Evolutionary conservation across 2,888 invertebrate species (phyloP).

Genomic region (Ennomos quercinarius): DNA sequence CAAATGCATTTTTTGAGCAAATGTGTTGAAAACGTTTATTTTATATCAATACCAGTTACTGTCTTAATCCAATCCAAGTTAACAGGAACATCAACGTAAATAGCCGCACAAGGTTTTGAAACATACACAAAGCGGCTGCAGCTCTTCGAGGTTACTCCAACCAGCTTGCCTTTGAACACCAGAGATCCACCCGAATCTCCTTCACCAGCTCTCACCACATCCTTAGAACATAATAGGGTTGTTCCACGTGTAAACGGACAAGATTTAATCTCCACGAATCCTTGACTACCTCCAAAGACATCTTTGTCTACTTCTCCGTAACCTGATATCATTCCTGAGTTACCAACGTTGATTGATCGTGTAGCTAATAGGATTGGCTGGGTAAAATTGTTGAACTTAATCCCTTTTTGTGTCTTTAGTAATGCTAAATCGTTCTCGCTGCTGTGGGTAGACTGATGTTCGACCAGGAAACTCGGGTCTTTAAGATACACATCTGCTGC

Average conservation of each 20-base stretch:
- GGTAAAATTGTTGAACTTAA: constrained; percentile 33
- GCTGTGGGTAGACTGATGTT: neutral
- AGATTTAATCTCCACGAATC: constrained; percentile 28
- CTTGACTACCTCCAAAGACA: constrained; percentile 39
- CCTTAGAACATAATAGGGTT: constrained; percentile 42
- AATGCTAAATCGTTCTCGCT: constrained; percentile 43
- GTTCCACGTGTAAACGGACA: constrained; percentile 24
- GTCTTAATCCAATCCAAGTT: constrained; percentile 46
- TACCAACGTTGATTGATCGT: constrained; percentile 5
- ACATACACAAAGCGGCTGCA: constrained; percentile 27
- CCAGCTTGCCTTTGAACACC: constrained; percentile 35
- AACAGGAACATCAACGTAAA: constrained; percentile 40
- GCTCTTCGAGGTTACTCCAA: constrained; percentile 45
- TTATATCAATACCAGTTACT: constrained; percentile 7
- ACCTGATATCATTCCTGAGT: constrained; percentile 42
- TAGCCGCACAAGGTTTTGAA: constrained; percentile 33
- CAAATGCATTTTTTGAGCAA: no score
- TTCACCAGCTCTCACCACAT: constrained; percentile 34
- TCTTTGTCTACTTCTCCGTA: constrained; percentile 38
- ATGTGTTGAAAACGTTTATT: no score
- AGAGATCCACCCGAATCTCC: constrained; percentile 54
- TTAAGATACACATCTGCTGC: constrained; percentile 4
- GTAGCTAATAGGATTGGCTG: constrained; percentile 37
- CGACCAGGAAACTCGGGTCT: constrained; percentile 12
- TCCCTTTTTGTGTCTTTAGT: constrained; percentile 36